Evolutionary conservation across 2,113 vertebrate species (phyloP), one percentile per base, ranked within the genome.

Genomic region (Hoplias malabaricus): DNA sequence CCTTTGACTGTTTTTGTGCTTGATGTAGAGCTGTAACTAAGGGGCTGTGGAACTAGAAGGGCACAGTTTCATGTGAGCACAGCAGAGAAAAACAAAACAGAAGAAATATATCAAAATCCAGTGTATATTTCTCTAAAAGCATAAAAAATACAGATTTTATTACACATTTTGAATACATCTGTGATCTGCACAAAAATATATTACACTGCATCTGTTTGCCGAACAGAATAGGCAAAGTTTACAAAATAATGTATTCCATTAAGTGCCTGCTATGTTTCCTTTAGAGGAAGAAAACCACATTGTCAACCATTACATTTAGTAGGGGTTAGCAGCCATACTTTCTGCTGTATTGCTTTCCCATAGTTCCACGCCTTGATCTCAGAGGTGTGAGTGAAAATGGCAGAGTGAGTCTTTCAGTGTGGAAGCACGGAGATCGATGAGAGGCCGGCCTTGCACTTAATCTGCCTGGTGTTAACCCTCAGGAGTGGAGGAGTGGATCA

Each of bases 391-490:
- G 42, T 62, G 62, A 14, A 84, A 77, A 77, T 85, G 61, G 73
- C 71, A 54, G 65, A 56, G 43, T 43, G 38, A 74, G 42, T 36
- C 43, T 12, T 14, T 68, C 59, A 71, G 73, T 66, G 66, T 48
- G 42, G 54, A 29, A 73, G 48, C 50, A 43, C 77, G 72, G 53
- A 42, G 68, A 81, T 77, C 63, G 63, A 69, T 81, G 68, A 74
- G 42, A 76, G 77, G 61, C 33, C 40, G 63, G 62, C 72, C 82
- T 38, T 70, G 69, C 43, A 65, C 62, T 75, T 83, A 80, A 83
- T 84, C 40, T 63, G 63, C 73, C 65, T 34, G 61, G 69, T 3
- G 21, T 79, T 59, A 14, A 19, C 53, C 36, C 63, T 72, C 75
- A 69, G 40, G 53, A 33, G 77, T 69, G 12, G 53, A 27, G 69